Conservation (phyloP, 2,113 vertebrate genomes). For the Nyctereutes procyonoides region DNA sequence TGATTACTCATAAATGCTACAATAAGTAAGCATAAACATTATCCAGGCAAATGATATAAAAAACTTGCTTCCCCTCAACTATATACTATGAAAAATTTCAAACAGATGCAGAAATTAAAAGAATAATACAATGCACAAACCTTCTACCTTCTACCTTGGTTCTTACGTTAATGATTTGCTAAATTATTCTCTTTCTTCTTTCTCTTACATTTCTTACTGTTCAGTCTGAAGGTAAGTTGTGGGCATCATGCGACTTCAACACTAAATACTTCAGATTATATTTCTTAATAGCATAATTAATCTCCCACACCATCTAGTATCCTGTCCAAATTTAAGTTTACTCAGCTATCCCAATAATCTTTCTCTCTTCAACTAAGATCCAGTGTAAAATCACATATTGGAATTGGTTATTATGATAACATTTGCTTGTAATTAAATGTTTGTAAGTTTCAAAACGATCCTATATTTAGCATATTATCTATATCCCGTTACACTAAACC, state of each 20-base stretch:
- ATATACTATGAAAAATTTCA: neutral
- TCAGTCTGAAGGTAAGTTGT: neutral
- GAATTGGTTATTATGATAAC: neutral
- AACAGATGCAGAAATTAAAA: neutral
- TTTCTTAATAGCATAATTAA: neutral
- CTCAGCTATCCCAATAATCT: neutral
- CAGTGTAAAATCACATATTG: neutral
- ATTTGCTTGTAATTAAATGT: neutral
- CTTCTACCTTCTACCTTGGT: neutral
- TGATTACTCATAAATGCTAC: neutral
- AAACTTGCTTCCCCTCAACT: neutral
- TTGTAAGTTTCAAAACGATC: neutral
- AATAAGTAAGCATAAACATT: neutral
- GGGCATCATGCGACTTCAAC: neutral
- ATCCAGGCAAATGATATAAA: neutral
- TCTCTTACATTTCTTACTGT: neutral
- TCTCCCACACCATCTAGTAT: neutral
- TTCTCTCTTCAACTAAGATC: constrained; percentile 5
- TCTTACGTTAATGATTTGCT: neutral
- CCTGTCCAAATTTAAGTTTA: constrained; percentile 7
- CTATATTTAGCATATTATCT: neutral
- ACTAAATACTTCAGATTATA: neutral
- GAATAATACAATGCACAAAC: neutral
- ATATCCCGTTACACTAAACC: neutral
- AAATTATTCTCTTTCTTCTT: neutral